A percentile compares a stretch with the other conserved stretches of the same genome.
These are phyloP conservation scores for Spondyliosoma cantharus DNA, from an alignment of 2,797 vertebrate species.

Conservation along the genomic window DNA sequence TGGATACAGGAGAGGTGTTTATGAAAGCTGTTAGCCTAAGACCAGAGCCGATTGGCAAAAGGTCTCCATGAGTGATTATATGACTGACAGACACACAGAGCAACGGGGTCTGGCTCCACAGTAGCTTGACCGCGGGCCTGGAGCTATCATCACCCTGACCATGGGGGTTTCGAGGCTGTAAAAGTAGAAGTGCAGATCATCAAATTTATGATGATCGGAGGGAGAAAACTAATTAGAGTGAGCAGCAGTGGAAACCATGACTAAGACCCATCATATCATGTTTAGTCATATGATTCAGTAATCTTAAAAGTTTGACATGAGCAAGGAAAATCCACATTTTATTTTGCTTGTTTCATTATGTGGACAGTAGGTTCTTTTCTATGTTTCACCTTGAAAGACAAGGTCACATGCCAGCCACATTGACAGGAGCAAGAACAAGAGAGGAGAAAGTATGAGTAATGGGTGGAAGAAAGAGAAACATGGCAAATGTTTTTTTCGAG, in stretches of 20 bases:
- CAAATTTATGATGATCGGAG: constrained; percentile 39
- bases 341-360: constrained; percentile 10
- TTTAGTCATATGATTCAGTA: not conserved
- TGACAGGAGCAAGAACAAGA: constrained; percentile 52
- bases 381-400: constrained; percentile 40
- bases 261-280: constrained; percentile 2
- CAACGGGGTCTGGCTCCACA: constrained; percentile 56
- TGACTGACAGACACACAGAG: constrained; percentile 70
- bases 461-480: constrained; percentile 50
- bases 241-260: constrained; percentile 40
- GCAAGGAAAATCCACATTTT: not conserved
- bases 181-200: constrained; percentile 50
- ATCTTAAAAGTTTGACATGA: not conserved
- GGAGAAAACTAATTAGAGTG: constrained; percentile 27
- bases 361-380: not conserved
- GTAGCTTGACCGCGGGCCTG: constrained; percentile 67
- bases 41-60: constrained; percentile 53
- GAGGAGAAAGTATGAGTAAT: constrained; percentile 70
- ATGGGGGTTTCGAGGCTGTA: constrained; percentile 21
- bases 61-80: constrained; percentile 52
- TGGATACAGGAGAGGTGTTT: constrained; percentile 68
- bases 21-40: constrained; percentile 64
- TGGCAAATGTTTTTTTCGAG: constrained; percentile 28
- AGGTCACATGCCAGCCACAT: constrained; percentile 26
- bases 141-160: constrained; percentile 67